Evolutionary conservation across 2,797 vertebrate species (phyloP), one percentile per base, ranked within the genome.

Genomic region (Pseudopleuronectes americanus): DNA sequence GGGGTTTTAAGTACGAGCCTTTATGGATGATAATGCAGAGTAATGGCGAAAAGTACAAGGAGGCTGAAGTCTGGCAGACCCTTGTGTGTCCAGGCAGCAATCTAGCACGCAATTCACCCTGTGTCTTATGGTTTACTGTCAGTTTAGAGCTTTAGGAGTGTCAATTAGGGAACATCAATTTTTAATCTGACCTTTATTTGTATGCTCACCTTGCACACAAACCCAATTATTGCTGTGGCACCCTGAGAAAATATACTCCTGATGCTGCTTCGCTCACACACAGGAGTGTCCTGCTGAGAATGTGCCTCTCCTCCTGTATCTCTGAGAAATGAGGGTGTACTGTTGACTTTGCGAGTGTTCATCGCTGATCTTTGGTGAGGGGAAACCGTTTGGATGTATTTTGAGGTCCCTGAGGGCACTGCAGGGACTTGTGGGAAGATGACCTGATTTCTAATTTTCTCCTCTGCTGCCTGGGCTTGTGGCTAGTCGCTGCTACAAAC

Each of bases 391-490:
- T 82, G 84, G 83, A 88, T 86, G 81, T 90, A 80, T 89, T 89
- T 84, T 87, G 51, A 90, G 86, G 84, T 91, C 90, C 89, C 90
- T 75, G 65, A 69, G 84, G 90, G 90, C 87, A 88, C 86, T 88
- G 89, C 88, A 86, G 84, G 80, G 89, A 92, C 90, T 90, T 90
- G 86, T 92, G 91, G 87, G 90, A 90, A 90, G 92, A 91, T 94
- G 93, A 94, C 93, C 93, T 94, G 90, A 84, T 92, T 93, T 93
- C 88, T 85, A 83, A 90, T 89, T 90, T 85, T 90, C 86, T 90
- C 80, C 72, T 90, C 85, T 84, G 66, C 85, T 88, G 85, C 84
- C 86, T 77, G 77, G 53, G 85, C 84, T 90, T 74, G 66, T 76
- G 80, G 79, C 77, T 86, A 33, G 70, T 83, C 58, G 65, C 87